phyloP scores from a whole-genome alignment of 2,113 vertebrate genomes.

The Nothobranchius furzeri region DNA sequence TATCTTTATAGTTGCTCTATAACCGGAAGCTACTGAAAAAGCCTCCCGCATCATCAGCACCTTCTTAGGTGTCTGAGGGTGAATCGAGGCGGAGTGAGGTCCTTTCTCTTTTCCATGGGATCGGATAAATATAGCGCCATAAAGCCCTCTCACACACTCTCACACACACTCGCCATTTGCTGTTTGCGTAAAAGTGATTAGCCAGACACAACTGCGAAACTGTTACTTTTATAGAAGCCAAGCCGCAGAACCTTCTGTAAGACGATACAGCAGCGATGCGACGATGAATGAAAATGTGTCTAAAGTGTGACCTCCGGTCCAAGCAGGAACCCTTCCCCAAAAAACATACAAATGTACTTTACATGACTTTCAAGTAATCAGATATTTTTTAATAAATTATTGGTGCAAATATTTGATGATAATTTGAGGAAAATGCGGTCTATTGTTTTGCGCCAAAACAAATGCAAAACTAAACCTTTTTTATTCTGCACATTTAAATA shows the following conservation, averaged over 20 bases:
- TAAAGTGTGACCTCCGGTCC: constrained; percentile 32
- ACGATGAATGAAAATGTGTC: constrained; percentile 44
- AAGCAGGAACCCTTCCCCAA: constrained; percentile 14
- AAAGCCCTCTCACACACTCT: constrained; percentile 69
- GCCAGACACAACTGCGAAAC: constrained; percentile 94
- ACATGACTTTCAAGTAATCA: no score
- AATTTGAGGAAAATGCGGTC: no score
- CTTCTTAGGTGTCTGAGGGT: constrained; percentile 85
- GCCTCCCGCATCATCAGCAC: constrained; percentile 85
- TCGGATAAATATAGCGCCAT: constrained; percentile 90
- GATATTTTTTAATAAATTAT: no score
- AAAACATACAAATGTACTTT: constrained; percentile 6
- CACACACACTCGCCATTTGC: constrained; percentile 83
- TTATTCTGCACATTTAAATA: no score
- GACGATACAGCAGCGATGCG: constrained; percentile 50
- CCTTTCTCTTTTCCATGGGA: constrained; percentile 93
- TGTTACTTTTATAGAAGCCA: constrained; percentile 83
- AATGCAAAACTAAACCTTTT: no score
- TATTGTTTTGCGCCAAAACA: no score
- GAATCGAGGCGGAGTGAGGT: constrained; percentile 81
- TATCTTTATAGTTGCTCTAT: not conserved
- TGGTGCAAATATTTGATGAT: no score
- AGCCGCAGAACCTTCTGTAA: constrained; percentile 77
- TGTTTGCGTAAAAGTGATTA: constrained; percentile 95
- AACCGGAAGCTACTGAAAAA: constrained; percentile 77